Evolutionary conservation across 2,797 vertebrate species (phyloP).

Genomic region (Periophthalmus magnuspinnatus): DNA sequence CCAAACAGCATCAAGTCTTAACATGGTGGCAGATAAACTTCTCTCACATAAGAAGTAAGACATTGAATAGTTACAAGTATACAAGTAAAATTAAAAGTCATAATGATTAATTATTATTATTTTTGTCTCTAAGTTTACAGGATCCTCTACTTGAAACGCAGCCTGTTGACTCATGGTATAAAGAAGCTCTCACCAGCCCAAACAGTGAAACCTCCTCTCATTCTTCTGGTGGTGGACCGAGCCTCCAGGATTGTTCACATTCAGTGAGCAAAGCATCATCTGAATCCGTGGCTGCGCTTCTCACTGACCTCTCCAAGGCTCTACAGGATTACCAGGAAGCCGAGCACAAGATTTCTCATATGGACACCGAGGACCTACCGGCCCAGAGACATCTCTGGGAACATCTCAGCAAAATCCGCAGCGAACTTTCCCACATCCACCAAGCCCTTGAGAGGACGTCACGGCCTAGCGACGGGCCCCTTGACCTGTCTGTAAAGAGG

Average conservation of each 20-base stretch:
- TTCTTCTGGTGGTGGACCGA: conserved; percentile 40
- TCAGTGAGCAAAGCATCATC: conserved; percentile 57
- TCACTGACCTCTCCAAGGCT: conserved; percentile 86
- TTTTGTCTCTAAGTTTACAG: conserved; percentile 56
- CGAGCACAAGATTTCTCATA: conserved; percentile 84
- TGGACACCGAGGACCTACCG: conserved; percentile 80
- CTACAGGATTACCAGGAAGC: conserved; percentile 89
- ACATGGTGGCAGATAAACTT: conserved; percentile 69
- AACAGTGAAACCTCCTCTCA: conserved; percentile 49
- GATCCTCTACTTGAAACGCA: conserved; percentile 53
- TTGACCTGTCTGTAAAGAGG: conserved; percentile 91
- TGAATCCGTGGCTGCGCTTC: conserved; percentile 76
- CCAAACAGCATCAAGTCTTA: conserved; percentile 58
- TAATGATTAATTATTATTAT: neutral
- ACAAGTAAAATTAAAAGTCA: neutral
- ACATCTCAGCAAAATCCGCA: conserved; percentile 90
- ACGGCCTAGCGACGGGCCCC: conserved; percentile 81
- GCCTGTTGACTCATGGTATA: conserved; percentile 70
- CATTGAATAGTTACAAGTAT: neutral
- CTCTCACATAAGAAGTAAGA: conserved; percentile 81
- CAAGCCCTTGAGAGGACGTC: conserved; percentile 84
- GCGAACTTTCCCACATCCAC: conserved; percentile 91
- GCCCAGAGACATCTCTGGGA: conserved; percentile 89
- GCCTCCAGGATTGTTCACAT: conserved; percentile 42
- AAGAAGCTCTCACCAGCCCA: conserved; percentile 59